Evolutionary conservation across 1,140 invertebrate species (phyloP), one percentile per base, ranked within the genome.

Genomic region (Papilio helenus): DNA sequence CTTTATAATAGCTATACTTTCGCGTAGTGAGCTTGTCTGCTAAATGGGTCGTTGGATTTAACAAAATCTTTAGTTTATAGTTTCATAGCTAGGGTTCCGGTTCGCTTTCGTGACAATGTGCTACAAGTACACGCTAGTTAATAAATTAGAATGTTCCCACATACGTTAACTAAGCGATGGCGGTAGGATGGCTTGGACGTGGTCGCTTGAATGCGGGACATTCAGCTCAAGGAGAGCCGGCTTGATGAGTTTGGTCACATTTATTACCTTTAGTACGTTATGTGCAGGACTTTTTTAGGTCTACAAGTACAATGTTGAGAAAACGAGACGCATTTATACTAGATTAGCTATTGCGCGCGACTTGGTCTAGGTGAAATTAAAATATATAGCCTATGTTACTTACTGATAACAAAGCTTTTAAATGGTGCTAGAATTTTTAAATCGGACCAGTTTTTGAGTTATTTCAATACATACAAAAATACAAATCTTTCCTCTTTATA

Each of bases 191-290:
- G 9, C 72, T 74, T 23, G 72, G 72, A 74, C 20, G n/a, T 51
- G 72, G 20, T 4, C 42, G 23, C 42, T 46, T 74, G 61, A 68
- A 68, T 74, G 72, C 44, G 72, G 72, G 42, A 49, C 4, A 74
- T 74, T 74, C 20, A 44, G 72, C 42, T 46, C 72, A 74, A 74
- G 72, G 72, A 72, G 72, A 74, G 23, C 42, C n/a, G 23, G 39
- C 72, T 74, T 46, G 72, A 74, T 74, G 72, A 74, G 72, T 74
- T 74, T 74, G 72, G 72, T 74, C 42, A 74, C 72, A 74, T 73
- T 73, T 73, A 73, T 26, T 46, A 44, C 72, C 44, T 74, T 44
- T 51, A 46, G 42, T 46, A 72, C 44, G 5, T 29, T 68, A 68
- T 16, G 26, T 16, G 26, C 26, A 26, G 58, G 26, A 68, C 26